These are phyloP conservation scores for Malurus melanocephalus DNA, from an alignment of 2,113 vertebrate species.

Conservation along the genomic window DNA sequence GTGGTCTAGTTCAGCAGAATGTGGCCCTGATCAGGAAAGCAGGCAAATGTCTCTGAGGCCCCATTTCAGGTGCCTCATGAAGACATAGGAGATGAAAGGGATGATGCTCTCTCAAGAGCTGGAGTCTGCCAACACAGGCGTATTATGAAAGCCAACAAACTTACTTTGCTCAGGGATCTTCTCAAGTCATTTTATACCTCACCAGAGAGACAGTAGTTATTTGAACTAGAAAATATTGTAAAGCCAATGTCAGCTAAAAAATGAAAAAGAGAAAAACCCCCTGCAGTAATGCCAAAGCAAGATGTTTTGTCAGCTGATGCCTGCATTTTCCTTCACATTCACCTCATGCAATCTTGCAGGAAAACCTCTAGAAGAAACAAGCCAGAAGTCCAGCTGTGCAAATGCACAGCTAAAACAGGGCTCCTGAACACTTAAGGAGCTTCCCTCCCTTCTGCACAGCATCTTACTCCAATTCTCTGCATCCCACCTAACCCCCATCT, in stretches of 20 bases:
- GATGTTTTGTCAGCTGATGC: neutral
- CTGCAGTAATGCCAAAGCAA: neutral
- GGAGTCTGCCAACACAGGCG: neutral
- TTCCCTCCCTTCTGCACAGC: neutral
- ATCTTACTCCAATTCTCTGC: neutral
- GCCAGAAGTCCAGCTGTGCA: neutral
- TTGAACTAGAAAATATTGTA: slow-evolving; percentile 2
- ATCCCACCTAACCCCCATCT: neutral
- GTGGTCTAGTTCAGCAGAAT: neutral
- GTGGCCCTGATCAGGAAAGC: neutral
- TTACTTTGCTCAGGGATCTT: slow-evolving; percentile 19
- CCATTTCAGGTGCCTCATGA: neutral
- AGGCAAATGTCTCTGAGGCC: neutral
- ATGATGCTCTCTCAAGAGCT: neutral
- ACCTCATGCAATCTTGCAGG: neutral
- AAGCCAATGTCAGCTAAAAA: slow-evolving; percentile 21
- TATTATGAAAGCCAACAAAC: neutral
- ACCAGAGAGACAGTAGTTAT: neutral
- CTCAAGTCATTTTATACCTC: neutral
- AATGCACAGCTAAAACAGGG: neutral
- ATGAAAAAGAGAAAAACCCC: neutral
- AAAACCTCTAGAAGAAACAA: neutral
- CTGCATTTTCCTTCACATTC: neutral
- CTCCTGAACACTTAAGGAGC: neutral
- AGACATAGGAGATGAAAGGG: neutral